Evolutionary conservation across 2,113 vertebrate species (phyloP), one percentile per base, ranked within the genome.

Genomic region (Lipophrys pholis): DNA sequence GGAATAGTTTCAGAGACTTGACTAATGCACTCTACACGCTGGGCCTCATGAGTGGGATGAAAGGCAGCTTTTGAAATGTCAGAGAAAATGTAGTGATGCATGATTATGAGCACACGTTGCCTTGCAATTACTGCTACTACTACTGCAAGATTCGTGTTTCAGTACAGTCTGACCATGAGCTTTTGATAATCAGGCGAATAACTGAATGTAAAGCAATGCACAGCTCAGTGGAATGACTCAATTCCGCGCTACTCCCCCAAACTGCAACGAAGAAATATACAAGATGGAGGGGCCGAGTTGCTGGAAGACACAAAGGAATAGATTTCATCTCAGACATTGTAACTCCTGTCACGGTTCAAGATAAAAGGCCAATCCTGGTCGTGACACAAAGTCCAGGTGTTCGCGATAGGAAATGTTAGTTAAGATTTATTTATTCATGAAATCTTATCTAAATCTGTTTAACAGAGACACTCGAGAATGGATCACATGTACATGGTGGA

Each of bases 51-150:
- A 78, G 75, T 59, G 58, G 79, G 78, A 90, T 81, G 67, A 90
- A 86, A 79, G 75, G 56, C 16, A 66, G 69, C 65, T 73, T 83
- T 86, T 76, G 75, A 88, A 89, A 89, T 82, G 79, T 81, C 78
- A 79, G 55, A 54, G 54, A 62, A 70, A 80, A 69, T 77, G 43
- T 42, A 78, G 57, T 30, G 51, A 69, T 41, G 50, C 51, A 43
- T 45, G 49, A 21, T 17, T 69, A 36, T n/a, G 57, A 61, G 41
- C 58, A 68, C 46, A 61, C 43, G 42, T 8, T 17, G 36, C 63
- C 55, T 17, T 66, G 56, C 65, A 35, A 17, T 55, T 16, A 65
- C 49, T 59, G 35, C 45, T 50, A 15, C 51, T 62, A 39, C 15
- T 46, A 0, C 35, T 60, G 38, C 21, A 62, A 59, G 66, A 79